Percentiles rank a stretch among this genome's conserved stretches.
Conservation (phyloP, 2,888 invertebrate species). For the Meandrusa payeni region DNA sequence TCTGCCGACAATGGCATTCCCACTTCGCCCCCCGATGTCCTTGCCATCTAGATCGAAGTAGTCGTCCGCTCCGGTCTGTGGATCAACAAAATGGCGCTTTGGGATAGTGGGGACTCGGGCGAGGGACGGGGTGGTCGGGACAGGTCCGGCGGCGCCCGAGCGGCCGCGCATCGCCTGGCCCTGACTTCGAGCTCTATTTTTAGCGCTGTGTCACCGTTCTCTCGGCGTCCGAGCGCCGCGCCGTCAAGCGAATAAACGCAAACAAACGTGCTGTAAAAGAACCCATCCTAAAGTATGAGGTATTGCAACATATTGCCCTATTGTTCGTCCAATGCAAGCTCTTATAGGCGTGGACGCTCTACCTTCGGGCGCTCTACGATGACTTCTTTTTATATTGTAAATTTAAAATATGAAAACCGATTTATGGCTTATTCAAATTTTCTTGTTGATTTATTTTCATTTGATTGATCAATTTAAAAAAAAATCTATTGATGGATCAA, state of each 20-base stretch:
- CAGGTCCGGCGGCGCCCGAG: slow-evolving; percentile 38
- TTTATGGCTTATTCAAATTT: slow-evolving; percentile 11
- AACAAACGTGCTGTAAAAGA: slow-evolving; percentile 37
- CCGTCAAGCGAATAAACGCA: slow-evolving; percentile 40
- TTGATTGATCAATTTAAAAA: no score
- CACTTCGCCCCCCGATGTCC: slow-evolving; percentile 49
- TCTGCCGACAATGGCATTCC: slow-evolving; percentile 29
- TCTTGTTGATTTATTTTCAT: background rate
- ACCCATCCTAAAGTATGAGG: slow-evolving; percentile 28
- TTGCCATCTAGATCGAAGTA: slow-evolving; percentile 51
- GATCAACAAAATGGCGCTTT: slow-evolving; percentile 69
- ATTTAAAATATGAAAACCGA: background rate
- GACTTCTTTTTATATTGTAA: slow-evolving; percentile 16
- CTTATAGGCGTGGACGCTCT: slow-evolving; percentile 2
- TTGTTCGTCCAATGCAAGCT: slow-evolving; percentile 15
- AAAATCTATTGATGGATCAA: no score
- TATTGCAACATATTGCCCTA: slow-evolving; percentile 21
- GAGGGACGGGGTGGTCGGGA: slow-evolving; percentile 54
- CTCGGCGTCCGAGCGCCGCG: slow-evolving; percentile 47
- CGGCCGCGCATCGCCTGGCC: slow-evolving; percentile 49
- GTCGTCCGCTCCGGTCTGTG: slow-evolving; percentile 54
- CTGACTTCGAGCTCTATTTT: slow-evolving; percentile 66
- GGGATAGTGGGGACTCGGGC: slow-evolving; percentile 48
- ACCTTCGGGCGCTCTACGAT: slow-evolving; percentile 14
- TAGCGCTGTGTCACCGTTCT: slow-evolving; percentile 76